Conservation (phyloP, 2,797 vertebrate genomes). For the Diplodus sargus region DNA sequence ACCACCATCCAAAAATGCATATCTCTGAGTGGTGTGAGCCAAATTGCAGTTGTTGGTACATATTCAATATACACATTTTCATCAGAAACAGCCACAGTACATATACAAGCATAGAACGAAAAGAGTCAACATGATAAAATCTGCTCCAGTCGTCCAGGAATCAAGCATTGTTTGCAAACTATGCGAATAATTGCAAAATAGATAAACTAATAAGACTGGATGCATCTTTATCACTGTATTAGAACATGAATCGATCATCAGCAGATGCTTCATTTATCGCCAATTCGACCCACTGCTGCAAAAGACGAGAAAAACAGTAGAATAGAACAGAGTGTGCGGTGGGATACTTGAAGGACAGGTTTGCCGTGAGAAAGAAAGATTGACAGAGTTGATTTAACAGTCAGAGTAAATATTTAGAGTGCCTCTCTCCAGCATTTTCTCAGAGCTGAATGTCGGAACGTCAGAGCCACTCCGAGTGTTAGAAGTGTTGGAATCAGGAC, state of each 20-base stretch:
- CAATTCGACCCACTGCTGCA: not conserved
- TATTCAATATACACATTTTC: not conserved
- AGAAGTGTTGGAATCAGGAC: conserved; percentile 37
- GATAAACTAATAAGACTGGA: not conserved
- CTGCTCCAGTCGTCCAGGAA: not conserved
- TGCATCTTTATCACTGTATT: not conserved
- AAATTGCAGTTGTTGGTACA: not conserved
- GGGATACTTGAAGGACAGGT: not conserved
- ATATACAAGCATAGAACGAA: too few relatives aligned
- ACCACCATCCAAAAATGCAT: not conserved
- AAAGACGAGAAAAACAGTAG: not conserved
- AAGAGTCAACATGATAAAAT: not conserved
- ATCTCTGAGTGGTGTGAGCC: not conserved
- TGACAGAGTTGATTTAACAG: conserved; percentile 15
- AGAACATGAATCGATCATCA: not conserved
- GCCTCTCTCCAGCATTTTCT: conserved; percentile 6
- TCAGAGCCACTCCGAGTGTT: conserved; percentile 15
- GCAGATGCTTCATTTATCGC: not conserved
- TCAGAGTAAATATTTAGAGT: conserved; percentile 29
- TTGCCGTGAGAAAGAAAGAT: not conserved
- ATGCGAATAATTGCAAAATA: not conserved
- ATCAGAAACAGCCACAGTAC: not conserved
- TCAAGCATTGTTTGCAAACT: not conserved
- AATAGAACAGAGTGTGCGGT: not conserved
- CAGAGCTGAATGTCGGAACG: conserved; percentile 11